Conservation (phyloP, 92 coral and sea anemone species). For the Virgularia gustaviana region DNA sequence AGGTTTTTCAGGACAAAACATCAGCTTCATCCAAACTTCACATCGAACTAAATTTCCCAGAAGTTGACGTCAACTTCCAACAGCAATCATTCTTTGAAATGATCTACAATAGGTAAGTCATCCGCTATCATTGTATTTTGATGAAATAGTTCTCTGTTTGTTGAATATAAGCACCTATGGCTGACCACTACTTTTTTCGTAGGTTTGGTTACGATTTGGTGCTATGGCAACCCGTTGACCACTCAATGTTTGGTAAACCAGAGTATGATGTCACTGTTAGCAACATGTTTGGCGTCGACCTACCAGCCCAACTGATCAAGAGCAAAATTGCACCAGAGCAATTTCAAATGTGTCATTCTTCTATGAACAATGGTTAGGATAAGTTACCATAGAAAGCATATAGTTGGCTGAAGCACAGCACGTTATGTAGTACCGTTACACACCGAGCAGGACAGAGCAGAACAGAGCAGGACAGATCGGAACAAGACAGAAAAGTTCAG, state of each 20-base stretch:
- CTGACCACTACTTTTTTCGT: conserved; percentile 22
- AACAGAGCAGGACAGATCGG: no score
- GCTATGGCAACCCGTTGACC: conserved; percentile 89
- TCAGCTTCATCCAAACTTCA: conserved; percentile 68
- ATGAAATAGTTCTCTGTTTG: no score
- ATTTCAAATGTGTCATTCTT: conserved; percentile 95
- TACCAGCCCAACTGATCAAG: conserved; percentile 76
- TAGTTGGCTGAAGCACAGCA: no score
- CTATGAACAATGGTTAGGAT: conserved; percentile 49
- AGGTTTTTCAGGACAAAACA: conserved; percentile 79
- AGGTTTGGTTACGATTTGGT: conserved; percentile 80
- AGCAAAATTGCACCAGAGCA: conserved; percentile 76
- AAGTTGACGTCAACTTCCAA: conserved; percentile 82
- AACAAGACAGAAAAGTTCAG: no score
- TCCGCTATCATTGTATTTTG: no score
- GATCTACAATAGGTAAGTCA: conserved; percentile 77
- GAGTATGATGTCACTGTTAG: conserved; percentile 66
- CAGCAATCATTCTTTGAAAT: conserved; percentile 76
- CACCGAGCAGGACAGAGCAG: no score
- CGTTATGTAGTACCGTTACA: no score
- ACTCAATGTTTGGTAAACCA: conserved; percentile 68
- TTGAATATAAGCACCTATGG: no score
- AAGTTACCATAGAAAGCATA: background rate
- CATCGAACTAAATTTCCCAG: conserved; percentile 75
- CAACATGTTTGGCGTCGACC: conserved; percentile 68